These are phyloP conservation scores for Conus betulinus DNA, from an alignment of 1,140 invertebrate species.

Conservation along the genomic window DNA sequence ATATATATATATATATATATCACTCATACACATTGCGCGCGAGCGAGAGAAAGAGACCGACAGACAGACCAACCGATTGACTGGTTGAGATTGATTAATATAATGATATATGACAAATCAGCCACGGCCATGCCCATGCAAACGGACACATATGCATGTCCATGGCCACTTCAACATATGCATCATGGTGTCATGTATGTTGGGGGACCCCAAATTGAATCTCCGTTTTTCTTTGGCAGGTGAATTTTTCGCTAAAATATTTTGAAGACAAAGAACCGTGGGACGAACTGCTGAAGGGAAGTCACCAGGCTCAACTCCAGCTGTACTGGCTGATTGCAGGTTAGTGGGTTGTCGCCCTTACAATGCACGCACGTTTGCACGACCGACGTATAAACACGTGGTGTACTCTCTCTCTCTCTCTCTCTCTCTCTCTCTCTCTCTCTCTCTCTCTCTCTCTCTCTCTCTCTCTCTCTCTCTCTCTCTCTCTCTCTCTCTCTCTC, in stretches of 20 bases:
- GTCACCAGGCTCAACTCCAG: slow-evolving; percentile 41
- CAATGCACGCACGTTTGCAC: background rate
- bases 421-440: background rate
- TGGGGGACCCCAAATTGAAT: too few species aligned
- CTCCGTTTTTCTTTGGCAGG: slow-evolving; percentile 41
- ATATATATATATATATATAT: too few species aligned
- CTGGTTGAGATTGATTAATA: too few species aligned
- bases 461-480: background rate
- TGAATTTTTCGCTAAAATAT: slow-evolving; percentile 54
- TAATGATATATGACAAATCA: too few species aligned
- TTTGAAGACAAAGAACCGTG: slow-evolving; percentile 54
- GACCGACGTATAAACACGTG: too few species aligned
- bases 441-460: background rate
- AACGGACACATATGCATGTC: too few species aligned
- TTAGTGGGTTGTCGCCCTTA: slow-evolving; percentile 29
- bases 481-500: background rate
- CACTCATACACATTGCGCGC: too few species aligned
- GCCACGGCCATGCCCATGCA: too few species aligned
- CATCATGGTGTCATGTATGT: too few species aligned
- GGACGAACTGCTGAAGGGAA: slow-evolving; percentile 39
- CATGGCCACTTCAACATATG: too few species aligned
- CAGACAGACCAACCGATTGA: too few species aligned
- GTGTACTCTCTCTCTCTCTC: background rate
- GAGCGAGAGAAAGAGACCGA: too few species aligned
- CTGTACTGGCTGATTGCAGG: slow-evolving; percentile 69